Base-by-base conservation (phyloP, 2,888 invertebrate genomes). In the Leptogaster cylindrica region DNA sequence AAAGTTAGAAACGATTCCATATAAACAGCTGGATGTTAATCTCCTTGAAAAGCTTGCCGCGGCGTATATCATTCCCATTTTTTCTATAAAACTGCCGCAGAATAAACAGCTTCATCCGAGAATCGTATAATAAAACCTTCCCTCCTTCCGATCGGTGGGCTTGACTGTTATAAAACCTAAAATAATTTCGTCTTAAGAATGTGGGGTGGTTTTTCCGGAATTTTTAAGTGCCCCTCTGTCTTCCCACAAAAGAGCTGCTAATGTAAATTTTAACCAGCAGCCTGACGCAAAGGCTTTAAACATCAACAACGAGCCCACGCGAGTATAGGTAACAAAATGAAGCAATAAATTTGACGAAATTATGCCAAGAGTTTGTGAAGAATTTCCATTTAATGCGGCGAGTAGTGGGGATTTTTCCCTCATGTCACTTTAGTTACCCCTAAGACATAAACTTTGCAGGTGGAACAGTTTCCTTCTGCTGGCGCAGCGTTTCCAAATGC, bases 271-370 rank as follows among this genome's bases (percentile, higher is more conserved):
- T 55, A 55, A 55, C 55, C 55, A 20, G 12, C 20, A 36, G 12
- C 7, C 33, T 52, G 52, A 33, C 18, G 16, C 18, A 20, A 18
- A n/a, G 23, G 25, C 55, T 14, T 31, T 36, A 55, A 23, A 36
- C 36, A 25, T n/a, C 39, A n/a, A n/a, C n/a, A n/a, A n/a, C n/a
- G n/a, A n/a, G n/a, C 31, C 55, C 23, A 36, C 2, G 25, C 33
- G 18, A 33, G 23, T 55, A 50, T 50, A 55, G 36, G 55, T 55
- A 36, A n/a, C 12, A 23, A 23, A 55, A 55, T 55, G 55, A 55
- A 55, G 55, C 55, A 55, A 36, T 55, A 55, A 55, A 55, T 55
- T 55, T 55, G 23, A 39, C 10, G 12, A 55, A 55, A 55, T 55
- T 55, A 55, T 55, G 55, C 39, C 36, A 39, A 14, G 39, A 55